Percentiles rank a stretch among this genome's conserved stretches.
Conservation (phyloP, 2,888 invertebrate genomes). For the Eristalis pertinax region DNA sequence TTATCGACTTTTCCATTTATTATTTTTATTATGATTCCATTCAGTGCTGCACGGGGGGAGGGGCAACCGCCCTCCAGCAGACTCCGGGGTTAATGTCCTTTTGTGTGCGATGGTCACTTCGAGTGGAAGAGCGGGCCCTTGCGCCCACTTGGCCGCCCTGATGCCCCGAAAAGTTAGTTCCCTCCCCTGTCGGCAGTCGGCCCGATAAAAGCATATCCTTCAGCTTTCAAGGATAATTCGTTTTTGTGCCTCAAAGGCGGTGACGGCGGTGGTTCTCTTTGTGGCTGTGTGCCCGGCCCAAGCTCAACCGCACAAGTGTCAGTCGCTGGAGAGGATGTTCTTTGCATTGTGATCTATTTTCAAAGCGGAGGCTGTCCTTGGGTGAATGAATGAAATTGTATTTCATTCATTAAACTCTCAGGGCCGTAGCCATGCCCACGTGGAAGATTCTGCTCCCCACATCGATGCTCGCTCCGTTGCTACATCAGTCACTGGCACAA, state of each 20-base stretch:
- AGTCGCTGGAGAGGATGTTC: background rate
- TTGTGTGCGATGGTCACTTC: slow-evolving; percentile 14
- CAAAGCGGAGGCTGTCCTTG: slow-evolving; percentile 55
- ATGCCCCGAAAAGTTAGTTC: background rate
- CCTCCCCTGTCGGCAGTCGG: background rate
- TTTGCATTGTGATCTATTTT: slow-evolving; percentile 39
- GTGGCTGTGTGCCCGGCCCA: background rate
- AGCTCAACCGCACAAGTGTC: slow-evolving; percentile 1
- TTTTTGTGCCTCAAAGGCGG: slow-evolving; percentile 5
- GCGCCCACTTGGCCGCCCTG: background rate
- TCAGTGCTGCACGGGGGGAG: slow-evolving; percentile 1
- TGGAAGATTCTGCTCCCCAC: background rate
- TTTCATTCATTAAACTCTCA: slow-evolving; percentile 53
- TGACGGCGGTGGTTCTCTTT: background rate
- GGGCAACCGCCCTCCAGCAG: background rate
- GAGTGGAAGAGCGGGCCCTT: background rate
- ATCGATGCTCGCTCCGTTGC: background rate
- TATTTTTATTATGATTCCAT: slow-evolving; percentile 18
- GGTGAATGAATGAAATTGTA: slow-evolving; percentile 53
- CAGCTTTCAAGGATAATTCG: slow-evolving; percentile 24
- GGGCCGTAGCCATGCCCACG: background rate
- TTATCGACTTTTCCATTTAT: slow-evolving; percentile 35
- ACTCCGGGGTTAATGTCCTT: slow-evolving; percentile 48
- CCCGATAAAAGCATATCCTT: slow-evolving; percentile 18
- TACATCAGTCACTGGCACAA: slow-evolving; percentile 40